phyloP scores from a whole-genome alignment of 2,113 vertebrate genomes.

The Vombatus ursinus region DNA sequence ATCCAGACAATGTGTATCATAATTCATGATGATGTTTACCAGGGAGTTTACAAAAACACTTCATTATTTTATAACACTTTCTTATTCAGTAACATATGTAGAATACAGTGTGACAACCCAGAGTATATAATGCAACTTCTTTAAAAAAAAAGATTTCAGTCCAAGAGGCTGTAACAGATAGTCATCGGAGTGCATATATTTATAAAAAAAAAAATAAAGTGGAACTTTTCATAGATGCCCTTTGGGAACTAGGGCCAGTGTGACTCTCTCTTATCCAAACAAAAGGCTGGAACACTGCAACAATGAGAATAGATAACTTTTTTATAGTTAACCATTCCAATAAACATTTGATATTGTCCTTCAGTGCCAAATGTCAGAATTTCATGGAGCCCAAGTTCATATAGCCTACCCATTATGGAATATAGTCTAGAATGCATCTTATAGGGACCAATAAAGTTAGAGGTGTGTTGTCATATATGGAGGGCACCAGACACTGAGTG shows the following conservation, averaged over 20 bases:
- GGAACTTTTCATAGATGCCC: slow-evolving; percentile 66
- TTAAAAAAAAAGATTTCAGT: slow-evolving; percentile 72
- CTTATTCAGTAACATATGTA: slow-evolving; percentile 82
- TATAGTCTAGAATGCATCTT: slow-evolving; percentile 30
- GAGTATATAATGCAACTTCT: slow-evolving; percentile 80
- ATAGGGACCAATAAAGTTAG: slow-evolving; percentile 12
- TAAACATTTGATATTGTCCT: slow-evolving; percentile 57
- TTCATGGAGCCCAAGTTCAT: slow-evolving; percentile 33
- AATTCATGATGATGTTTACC: slow-evolving; percentile 85
- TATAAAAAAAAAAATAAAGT: slow-evolving; percentile 58
- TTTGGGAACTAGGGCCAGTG: slow-evolving; percentile 69
- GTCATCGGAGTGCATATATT: slow-evolving; percentile 80
- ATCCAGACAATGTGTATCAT: slow-evolving; percentile 84
- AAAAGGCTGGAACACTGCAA: slow-evolving; percentile 51
- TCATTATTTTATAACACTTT: slow-evolving; percentile 85
- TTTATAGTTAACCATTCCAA: slow-evolving; percentile 64
- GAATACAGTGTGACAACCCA: slow-evolving; percentile 76
- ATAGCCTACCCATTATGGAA: slow-evolving; percentile 4
- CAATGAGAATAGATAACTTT: slow-evolving; percentile 49
- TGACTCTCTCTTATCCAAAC: slow-evolving; percentile 59
- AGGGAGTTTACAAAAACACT: slow-evolving; percentile 83
- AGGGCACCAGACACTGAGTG: background rate
- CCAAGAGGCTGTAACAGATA: slow-evolving; percentile 80
- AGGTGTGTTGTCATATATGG: background rate
- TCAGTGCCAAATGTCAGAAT: slow-evolving; percentile 60